Base-by-base conservation (phyloP, 2,113 vertebrate species). In the Mirza zaza region DNA sequence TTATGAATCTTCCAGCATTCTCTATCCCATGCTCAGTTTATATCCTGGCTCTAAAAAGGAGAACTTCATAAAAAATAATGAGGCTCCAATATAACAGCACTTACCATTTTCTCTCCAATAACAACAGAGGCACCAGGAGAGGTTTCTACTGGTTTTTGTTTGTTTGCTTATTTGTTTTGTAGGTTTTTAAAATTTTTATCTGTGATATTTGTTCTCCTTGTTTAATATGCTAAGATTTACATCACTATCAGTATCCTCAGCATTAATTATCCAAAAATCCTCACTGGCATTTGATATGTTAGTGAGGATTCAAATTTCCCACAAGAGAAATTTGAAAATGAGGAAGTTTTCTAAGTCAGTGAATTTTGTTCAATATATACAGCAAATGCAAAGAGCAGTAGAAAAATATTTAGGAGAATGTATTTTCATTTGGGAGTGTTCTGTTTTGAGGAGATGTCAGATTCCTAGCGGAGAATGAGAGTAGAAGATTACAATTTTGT, bases 51-150 rank as follows among this genome's bases (percentile, higher is more conserved):
- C 81, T 20, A 59, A 67, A 50, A 94, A 45, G 52, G 42, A 87
- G 45, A 87, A 86, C 34, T 36, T 96, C 71, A 97, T 93, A 77
- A 73, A 95, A 90, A 92, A 85, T 93, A 61, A 81, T 75, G 68
- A 87, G 65, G 6, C 27, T 91, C 48, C 50, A 70, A 9, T 89
- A 91, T 96, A 61, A 63, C n/a, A 86, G 45, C 42, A 71, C 77
- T 95, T 93, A 45, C 82, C 77, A 70, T 48, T 91, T 95, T 93
- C 61, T 93, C 70, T 91, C 73, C 90, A 95, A 25, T 75, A 94
- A 50, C 67, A 79, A 45, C 23, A 57, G 45, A 63, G 27, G 21
- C 9, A 86, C 45, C 50, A 34, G 13, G 71, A 93, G 52, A 90
- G 11, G 5, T 42, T 70, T 95, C 71, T 61, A 5, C 21, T 87